Base-by-base conservation (phyloP, 2,888 invertebrate species). In the Caenorhabditis sp. region DNA sequence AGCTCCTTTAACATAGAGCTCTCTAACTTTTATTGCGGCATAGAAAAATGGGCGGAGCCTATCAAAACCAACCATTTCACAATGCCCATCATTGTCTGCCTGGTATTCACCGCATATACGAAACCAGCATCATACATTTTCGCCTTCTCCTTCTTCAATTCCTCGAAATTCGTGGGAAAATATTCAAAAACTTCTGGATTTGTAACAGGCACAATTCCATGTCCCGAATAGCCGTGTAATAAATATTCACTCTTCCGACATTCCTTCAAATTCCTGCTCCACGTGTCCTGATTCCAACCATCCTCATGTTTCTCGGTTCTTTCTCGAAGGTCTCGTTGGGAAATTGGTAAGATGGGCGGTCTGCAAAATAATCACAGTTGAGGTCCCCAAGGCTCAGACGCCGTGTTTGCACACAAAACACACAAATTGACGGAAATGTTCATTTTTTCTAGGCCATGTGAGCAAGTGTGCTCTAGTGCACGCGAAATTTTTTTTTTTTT, bases 61-160 rank as follows among this genome's bases (percentile, higher is more conserved):
- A n/a, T n/a, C n/a, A n/a, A 26, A 52, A 21, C 36, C 12, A 54
- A 79, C 82, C 87, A 85, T 67, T 87, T 83, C 71, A 89, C 83
- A 23, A 89, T 79, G 23, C 85, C 80, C 23, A 86, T 75, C 62
- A 81, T 76, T 1, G 68, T 72, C 21, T 75, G 69, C 7, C 36
- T 54, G 5, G 81, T 81, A 26, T 66, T 63, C 8, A 76, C 74
- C 8, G 70, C 76, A 25, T 63, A 82, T 7, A 82, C 79, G 23
- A 75, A 67, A 21, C 77, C 77, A 2, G 88, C 87, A 66, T 88
- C 88, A 81, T 88, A 88, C 63, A 82, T 77, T 56, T 77, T 70
- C 14, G 77, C 74, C 20, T 63, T 68, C 21, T 53, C 20, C 43
- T 67, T 59, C 38, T 78, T 78, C 36, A 88, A 62, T 50, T 83